Evolutionary conservation across 2,888 invertebrate genomes (phyloP), one percentile per base, ranked within the genome.

Genomic region (Drosophila anceps): DNA sequence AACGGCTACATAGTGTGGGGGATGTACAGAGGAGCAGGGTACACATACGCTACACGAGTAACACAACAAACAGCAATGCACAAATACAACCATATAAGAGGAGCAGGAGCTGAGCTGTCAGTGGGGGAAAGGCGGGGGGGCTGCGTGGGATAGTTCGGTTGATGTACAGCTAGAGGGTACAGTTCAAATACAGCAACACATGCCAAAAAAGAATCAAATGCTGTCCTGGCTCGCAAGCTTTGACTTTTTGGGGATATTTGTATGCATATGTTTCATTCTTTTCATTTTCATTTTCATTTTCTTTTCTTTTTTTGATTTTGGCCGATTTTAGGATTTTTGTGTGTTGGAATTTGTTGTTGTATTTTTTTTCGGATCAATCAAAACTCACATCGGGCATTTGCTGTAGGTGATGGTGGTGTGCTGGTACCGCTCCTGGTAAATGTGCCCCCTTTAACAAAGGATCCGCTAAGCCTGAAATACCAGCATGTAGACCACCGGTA

Each of bases 301-400:
- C 46, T 24, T 57, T 46, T 27, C 41, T 15, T 50, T 31, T 50
- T 50, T 48, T 61, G 18, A 54, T 59, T 29, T 46, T 31, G 37
- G 35, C 31, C 24, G n/a, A 35, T 48, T 59, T 58, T 20, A n/a
- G 5, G 39, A 39, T 33, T 18, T 20, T 43, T 55, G 15, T 18
- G 4, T 37, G 62, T 48, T 57, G 18, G 39, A 60, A 46, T 73
- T 53, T 43, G 44, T 68, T 18, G 62, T 20, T 65, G 54, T 33
- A 31, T 62, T 59, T 61, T 74, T 62, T 59, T 61, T 74, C 65
- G 73, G 57, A 73, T 84, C 79, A 88, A 85, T 83, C 86, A 91
- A 91, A 93, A 93, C 93, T 93, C 93, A 93, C 93, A 92, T 93
- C 93, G 91, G 93, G 91, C 90, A 93, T 90, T 88, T 93, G 93